Conservation (phyloP, 2,113 vertebrate genomes). For the Podiceps cristatus region DNA sequence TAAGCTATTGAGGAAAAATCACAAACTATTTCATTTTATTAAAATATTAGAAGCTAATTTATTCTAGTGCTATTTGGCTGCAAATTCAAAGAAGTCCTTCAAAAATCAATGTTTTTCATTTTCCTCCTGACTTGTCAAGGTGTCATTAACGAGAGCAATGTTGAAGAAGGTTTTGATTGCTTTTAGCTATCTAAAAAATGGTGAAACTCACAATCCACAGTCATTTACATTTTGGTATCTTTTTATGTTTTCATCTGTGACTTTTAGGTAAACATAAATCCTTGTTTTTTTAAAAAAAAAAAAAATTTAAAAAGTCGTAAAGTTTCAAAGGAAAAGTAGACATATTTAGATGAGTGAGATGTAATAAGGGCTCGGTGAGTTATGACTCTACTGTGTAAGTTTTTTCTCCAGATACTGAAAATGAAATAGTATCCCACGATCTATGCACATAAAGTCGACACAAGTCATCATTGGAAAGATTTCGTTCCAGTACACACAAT, state of each 20-base stretch:
- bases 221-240: background rate
- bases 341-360: background rate
- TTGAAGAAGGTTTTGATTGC: slow-evolving; percentile 56
- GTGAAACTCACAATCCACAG: background rate
- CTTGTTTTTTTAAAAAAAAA: background rate
- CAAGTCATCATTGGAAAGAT: background rate
- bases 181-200: background rate
- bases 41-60: slow-evolving; percentile 72
- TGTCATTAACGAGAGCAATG: slow-evolving; percentile 45
- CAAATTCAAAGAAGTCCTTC: slow-evolving; percentile 55
- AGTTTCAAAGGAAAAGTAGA: background rate
- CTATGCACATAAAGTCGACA: background rate
- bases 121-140: slow-evolving; percentile 51
- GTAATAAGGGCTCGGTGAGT: background rate
- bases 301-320: background rate
- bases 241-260: background rate
- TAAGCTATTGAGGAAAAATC: slow-evolving; percentile 58
- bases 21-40: slow-evolving; percentile 68
- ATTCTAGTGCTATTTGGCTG: slow-evolving; percentile 55
- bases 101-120: slow-evolving; percentile 64
- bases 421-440: background rate
- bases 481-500: background rate
- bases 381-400: background rate
- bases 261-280: background rate
- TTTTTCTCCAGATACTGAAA: background rate